Evolutionary conservation across 2,113 vertebrate species (phyloP).

Genomic region (Zapus hudsonius): DNA sequence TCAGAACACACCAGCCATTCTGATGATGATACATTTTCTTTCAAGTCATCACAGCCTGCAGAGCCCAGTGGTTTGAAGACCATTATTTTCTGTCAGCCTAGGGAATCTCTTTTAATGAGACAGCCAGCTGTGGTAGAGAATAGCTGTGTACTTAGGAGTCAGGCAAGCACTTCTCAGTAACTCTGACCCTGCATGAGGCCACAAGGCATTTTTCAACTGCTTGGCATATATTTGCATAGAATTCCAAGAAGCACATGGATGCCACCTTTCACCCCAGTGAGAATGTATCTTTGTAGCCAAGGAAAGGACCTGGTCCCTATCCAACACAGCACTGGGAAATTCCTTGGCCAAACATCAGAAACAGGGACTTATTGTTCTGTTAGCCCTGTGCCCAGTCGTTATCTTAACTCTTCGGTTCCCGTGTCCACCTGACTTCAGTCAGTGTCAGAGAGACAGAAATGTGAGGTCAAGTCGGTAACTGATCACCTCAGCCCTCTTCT

Average conservation of each 20-base stretch:
- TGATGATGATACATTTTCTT: conserved; percentile 28
- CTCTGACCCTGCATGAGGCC: neutral
- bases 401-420: conserved; percentile 67
- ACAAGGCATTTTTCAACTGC: conserved; percentile 32
- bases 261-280: conserved; percentile 9
- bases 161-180: neutral
- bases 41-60: conserved; percentile 9
- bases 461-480: neutral
- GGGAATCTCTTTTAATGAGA: conserved; percentile 30
- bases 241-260: conserved; percentile 32
- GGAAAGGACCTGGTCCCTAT: conserved; percentile 40
- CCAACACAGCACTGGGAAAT: conserved; percentile 46
- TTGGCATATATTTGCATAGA: conserved; percentile 37
- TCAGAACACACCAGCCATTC: neutral
- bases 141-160: neutral
- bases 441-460: neutral
- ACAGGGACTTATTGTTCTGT: conserved; percentile 52
- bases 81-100: conserved; percentile 39
- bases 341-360: conserved; percentile 40
- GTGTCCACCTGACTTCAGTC: neutral
- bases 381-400: conserved; percentile 21
- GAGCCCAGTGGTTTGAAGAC: conserved; percentile 34
- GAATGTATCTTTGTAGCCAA: conserved; percentile 66
- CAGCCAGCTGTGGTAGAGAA: neutral
- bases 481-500: too few species aligned